Evolutionary conservation across 2,113 vertebrate species (phyloP).

Genomic region (Amazona vittata): DNA sequence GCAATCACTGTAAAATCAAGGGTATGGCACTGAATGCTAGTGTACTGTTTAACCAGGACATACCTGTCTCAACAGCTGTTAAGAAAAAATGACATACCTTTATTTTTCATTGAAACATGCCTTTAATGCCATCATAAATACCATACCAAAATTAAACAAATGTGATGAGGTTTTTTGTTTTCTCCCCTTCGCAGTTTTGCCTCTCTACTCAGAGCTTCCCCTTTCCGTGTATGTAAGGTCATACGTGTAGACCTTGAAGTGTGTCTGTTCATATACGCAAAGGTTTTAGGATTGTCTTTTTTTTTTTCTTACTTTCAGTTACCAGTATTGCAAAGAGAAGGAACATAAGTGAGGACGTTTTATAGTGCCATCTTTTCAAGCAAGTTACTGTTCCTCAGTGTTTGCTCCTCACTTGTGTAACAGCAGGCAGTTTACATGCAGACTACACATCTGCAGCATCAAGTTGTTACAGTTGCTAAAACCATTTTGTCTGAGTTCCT

Average conservation of each 20-base stretch:
- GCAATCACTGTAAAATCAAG: slow-evolving; percentile 71
- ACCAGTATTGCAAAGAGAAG: background rate
- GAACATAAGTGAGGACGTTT: background rate
- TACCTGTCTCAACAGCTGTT: slow-evolving; percentile 68
- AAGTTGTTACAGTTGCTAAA: background rate
- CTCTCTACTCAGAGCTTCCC: background rate
- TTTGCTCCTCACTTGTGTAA: background rate
- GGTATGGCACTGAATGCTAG: slow-evolving; percentile 55
- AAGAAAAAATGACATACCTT: slow-evolving; percentile 41
- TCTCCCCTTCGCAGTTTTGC: background rate
- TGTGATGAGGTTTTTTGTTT: background rate
- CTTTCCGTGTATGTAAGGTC: background rate
- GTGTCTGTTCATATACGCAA: background rate
- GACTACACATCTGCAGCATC: background rate
- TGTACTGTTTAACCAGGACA: slow-evolving; percentile 45
- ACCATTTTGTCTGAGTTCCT: background rate
- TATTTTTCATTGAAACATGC: slow-evolving; percentile 58
- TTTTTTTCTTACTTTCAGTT: background rate
- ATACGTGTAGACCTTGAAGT: background rate
- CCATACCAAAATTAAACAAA: slow-evolving; percentile 52
- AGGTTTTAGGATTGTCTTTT: background rate
- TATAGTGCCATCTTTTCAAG: background rate
- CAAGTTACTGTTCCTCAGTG: background rate
- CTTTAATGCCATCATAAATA: slow-evolving; percentile 46
- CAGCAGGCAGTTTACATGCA: background rate